Conservation (phyloP, 2,888 invertebrate genomes). For the Abrostola triplasia region DNA sequence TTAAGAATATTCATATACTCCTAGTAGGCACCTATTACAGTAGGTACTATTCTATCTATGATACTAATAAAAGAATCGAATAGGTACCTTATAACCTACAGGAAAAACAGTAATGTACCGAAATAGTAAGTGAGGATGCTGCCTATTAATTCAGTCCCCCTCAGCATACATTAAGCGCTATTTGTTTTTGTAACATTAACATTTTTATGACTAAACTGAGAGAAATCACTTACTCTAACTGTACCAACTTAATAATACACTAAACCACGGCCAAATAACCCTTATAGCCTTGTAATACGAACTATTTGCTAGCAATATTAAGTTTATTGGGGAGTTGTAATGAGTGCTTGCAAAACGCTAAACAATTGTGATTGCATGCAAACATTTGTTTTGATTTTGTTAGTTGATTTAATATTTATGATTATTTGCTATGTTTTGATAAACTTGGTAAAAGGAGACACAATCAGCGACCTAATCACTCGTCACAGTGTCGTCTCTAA, state of each 20-base stretch:
- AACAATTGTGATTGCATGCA: conserved; percentile 51
- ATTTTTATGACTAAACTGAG: conserved; percentile 87
- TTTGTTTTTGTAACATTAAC: conserved; percentile 87
- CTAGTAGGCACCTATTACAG: too few relatives aligned
- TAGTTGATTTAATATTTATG: conserved; percentile 34
- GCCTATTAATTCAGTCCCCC: conserved; percentile 79
- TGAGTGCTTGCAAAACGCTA: conserved; percentile 50
- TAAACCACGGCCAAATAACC: conserved; percentile 8
- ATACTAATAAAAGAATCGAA: not conserved
- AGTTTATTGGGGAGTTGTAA: conserved; percentile 42
- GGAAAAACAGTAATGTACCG: conserved; percentile 65
- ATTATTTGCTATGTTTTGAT: too few relatives aligned
- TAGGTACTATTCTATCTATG: not conserved
- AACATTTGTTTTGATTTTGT: conserved; percentile 53
- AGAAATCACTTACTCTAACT: conserved; percentile 81
- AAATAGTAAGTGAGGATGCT: conserved; percentile 43
- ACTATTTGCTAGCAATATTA: conserved; percentile 16
- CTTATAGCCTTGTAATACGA: conserved; percentile 38
- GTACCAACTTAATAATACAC: conserved; percentile 58
- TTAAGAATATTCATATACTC: too few relatives aligned
- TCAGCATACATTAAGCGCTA: conserved; percentile 84
- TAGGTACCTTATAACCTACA: conserved; percentile 65
- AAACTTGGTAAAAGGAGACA: too few relatives aligned
- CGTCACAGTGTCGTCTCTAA: too few relatives aligned
- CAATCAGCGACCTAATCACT: too few relatives aligned